Conservation (phyloP, 1,140 invertebrate genomes). For the Venturia canescens region DNA sequence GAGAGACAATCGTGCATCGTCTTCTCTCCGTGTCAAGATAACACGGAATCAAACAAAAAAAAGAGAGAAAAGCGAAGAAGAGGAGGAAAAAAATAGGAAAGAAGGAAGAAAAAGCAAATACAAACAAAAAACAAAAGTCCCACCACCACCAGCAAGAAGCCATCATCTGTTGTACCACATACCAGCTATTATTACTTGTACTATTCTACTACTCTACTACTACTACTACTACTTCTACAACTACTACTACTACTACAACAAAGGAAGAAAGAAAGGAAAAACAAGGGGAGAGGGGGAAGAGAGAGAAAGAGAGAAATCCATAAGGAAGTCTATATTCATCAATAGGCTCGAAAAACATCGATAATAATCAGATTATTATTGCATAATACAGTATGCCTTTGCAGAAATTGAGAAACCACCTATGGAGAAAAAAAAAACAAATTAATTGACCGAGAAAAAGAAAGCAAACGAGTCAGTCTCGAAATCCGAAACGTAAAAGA, state of each 20-base stretch:
- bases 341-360: slow-evolving; percentile 59
- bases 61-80: not conserved
- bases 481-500: not conserved
- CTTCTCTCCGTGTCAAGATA: slow-evolving; percentile 17
- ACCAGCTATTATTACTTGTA: slow-evolving; percentile 58
- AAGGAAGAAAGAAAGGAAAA: slow-evolving; percentile 44
- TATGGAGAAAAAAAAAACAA: not conserved
- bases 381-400: slow-evolving; percentile 69
- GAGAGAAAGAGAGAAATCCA: not conserved
- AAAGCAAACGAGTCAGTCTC: not conserved
- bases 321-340: slow-evolving; percentile 54
- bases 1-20: slow-evolving; percentile 58
- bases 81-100: slow-evolving; percentile 18
- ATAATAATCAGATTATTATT: slow-evolving; percentile 67
- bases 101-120: slow-evolving; percentile 24
- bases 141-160: slow-evolving; percentile 57
- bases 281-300: too few relatives aligned
- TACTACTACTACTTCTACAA: slow-evolving; percentile 58
- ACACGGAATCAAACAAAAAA: not conserved
- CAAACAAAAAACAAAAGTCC: slow-evolving; percentile 56
- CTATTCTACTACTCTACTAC: slow-evolving; percentile 54
- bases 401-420: slow-evolving; percentile 60
- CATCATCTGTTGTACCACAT: slow-evolving; percentile 50
- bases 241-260: slow-evolving; percentile 56
- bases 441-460: slow-evolving; percentile 22